Evolutionary conservation across 2,113 vertebrate species (phyloP).

Genomic region (Oplegnathus fasciatus): DNA sequence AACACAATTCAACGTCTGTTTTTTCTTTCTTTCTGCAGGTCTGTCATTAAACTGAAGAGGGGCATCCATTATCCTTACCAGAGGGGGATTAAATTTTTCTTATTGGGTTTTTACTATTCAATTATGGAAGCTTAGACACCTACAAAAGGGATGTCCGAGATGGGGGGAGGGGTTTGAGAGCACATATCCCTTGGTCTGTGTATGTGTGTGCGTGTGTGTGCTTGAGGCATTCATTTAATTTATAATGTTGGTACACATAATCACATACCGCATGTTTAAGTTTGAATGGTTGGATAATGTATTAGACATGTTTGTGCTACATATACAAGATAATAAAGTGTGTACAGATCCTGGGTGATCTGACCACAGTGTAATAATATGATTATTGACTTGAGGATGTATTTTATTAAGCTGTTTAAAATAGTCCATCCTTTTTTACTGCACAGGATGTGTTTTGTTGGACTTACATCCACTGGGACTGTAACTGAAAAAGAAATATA

Average conservation of each 20-base stretch:
- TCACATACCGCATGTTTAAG: slow-evolving; percentile 7
- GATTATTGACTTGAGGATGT: slow-evolving; percentile 11
- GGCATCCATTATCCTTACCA: background rate
- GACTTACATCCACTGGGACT: background rate
- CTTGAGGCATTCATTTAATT: slow-evolving; percentile 17
- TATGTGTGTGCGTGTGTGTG: slow-evolving; percentile 27
- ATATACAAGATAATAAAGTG: background rate
- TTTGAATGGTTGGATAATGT: background rate
- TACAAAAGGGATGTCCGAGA: slow-evolving; percentile 73
- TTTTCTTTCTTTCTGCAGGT: slow-evolving; percentile 44
- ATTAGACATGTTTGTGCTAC: background rate
- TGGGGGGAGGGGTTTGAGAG: slow-evolving; percentile 82
- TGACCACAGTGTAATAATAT: background rate
- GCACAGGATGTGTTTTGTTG: slow-evolving; percentile 15
- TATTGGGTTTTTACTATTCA: slow-evolving; percentile 44
- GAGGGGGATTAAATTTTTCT: slow-evolving; percentile 46
- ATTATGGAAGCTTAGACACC: slow-evolving; percentile 78
- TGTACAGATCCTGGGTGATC: slow-evolving; percentile 67
- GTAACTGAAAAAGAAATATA: background rate
- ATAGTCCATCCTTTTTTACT: background rate
- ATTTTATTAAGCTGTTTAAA: background rate
- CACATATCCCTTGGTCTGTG: slow-evolving; percentile 54
- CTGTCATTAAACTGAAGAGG: background rate
- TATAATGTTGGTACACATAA: slow-evolving; percentile 27
- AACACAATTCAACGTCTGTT: background rate